Evolutionary conservation across 1,140 invertebrate genomes (phyloP), one percentile per base, ranked within the genome.

Genomic region (Chlorops oryzae): DNA sequence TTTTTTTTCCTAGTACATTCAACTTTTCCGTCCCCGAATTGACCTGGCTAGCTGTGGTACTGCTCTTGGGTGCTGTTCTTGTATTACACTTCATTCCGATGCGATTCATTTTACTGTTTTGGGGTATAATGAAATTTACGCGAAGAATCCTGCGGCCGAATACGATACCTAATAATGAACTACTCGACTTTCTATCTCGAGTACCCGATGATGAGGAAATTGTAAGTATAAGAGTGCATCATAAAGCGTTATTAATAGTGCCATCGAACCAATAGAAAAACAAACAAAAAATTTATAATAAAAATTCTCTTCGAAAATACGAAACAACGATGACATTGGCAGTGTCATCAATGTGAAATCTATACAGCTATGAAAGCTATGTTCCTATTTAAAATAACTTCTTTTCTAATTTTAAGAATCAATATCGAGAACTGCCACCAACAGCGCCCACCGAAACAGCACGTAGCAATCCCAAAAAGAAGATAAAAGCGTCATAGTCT

Each of bases 111-210:
- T 81, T 98, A 13, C 83, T 99, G 78, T 79, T 82, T n/a, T 99
- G 94, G 94, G 96, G 96, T 70, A 80, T 96, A 20, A 95, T 96
- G 75, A 98, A 98, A 76, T 98, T 99, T 75, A 87, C 92, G 9
- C 84, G 95, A 54, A 92, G 96, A 73, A 80, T 99, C 47, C 70
- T 98, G 28, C 79, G 92, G 54, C 96, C 96, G 12, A 87, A 98
- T 74, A 88, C 89, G 13, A 88, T 98, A 73, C 90, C 92, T 13
- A 99, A 98, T 72, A 98, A 98, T 75, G 96, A 99, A 81, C 73
- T 98, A 17, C 74, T 98, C 49, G 96, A 99, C 77, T 86, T 97
- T 59, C 75, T 99, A 49, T 96, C 93, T 0, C 78, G 96, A 56
- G 91, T 99, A 46, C 96, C 96, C 18, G 93, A 96, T 70, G 90